A percentile compares a stretch with the other conserved stretches of the same genome.
Conservation (phyloP, 2,113 vertebrate genomes). For the Nettapus auritus region DNA sequence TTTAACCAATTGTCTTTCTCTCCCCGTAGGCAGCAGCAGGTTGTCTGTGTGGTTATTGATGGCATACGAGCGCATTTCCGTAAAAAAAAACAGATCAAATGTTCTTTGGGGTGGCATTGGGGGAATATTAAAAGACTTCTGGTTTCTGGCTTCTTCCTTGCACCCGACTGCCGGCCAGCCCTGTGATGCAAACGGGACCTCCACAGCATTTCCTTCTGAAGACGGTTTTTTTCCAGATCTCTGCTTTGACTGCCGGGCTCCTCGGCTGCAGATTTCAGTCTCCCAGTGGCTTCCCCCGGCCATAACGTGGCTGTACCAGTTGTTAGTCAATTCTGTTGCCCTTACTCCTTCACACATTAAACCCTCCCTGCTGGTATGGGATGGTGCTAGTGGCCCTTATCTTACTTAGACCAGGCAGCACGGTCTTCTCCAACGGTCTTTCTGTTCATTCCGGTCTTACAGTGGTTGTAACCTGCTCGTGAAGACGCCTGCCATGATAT, state of each 20-base stretch:
- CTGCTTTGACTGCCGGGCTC: background rate
- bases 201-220: background rate
- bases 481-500: no score
- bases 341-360: background rate
- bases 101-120: background rate
- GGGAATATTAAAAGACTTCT: background rate
- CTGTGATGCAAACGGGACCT: background rate
- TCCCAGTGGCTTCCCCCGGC: background rate
- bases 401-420: background rate
- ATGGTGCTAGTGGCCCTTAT: background rate
- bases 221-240: background rate
- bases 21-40: background rate
- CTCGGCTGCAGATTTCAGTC: background rate
- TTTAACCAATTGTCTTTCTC: conserved; percentile 29
- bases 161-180: rapidly evolving
- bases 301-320: background rate
- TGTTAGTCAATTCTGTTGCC: background rate
- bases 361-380: background rate
- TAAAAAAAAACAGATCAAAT: background rate
- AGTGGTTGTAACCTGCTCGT: no score
- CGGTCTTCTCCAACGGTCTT: no score
- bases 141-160: background rate
- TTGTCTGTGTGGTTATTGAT: background rate
- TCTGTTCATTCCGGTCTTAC: no score
- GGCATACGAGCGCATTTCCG: background rate